Evolutionary conservation across 2,797 vertebrate species (phyloP), one percentile per base, ranked within the genome.

Genomic region (Petrocephalus schoutedeni): DNA sequence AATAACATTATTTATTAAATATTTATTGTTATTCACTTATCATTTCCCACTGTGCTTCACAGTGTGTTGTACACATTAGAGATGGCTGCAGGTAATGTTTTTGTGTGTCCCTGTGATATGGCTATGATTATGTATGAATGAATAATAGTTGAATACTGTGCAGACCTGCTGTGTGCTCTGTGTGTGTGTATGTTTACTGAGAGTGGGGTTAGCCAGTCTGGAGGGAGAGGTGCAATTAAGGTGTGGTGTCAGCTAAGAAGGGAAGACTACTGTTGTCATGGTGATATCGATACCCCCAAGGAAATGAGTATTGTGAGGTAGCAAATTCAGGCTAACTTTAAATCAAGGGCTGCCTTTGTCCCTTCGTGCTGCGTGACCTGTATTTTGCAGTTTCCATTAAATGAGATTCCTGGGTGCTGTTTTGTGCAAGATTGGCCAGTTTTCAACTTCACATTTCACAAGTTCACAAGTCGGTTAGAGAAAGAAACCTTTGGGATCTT

Each of bases 261-360:
- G 19, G 51, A 64, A 49, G 32, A 64, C 64, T 86, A n/a, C 36
- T 45, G 85, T 86, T 86, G 85, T 86, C 85, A 86, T 86, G 85
- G 85, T 64, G 85, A 86, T 67, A 61, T 86, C 21, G 36, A 86
- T 86, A 58, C 21, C 36, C 71, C 58, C 85, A 86, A 86, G 85
- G 85, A 86, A 59, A 86, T 41, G 8, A 19, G 85, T 23, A 23
- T 64, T 86, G 85, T 86, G 58, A 61, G 85, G 58, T 19, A 86
- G 58, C 41, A 86, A 86, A 86, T 61, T 9, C 2, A 86, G 85
- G 23, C 58, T 49, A 45, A 64, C 57, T 45, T 58, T 4, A 51
- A 64, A 86, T 14, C 41, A 49, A 64, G 12, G 85, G 7, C 32
- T 49, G 16, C 36, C 36, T 67, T 49, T 23, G 57, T 86, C 58